Conservation (phyloP, 2,113 vertebrate genomes). For the Seriola quinqueradiata region DNA sequence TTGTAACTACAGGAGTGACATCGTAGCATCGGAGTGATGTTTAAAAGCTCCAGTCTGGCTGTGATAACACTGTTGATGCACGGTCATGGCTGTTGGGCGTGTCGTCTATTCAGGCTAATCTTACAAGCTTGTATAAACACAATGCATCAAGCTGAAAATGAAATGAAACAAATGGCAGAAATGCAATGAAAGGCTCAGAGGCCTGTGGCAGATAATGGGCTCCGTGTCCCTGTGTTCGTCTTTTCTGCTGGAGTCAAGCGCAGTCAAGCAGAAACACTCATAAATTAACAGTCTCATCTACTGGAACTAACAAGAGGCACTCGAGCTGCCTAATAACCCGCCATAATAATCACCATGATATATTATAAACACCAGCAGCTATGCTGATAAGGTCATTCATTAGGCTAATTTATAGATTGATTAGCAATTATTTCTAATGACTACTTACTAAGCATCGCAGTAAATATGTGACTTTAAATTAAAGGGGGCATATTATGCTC, state of each 20-base stretch:
- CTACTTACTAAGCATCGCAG: too few species aligned
- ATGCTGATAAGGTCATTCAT: slow-evolving; percentile 40
- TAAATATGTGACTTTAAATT: background rate
- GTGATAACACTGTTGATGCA: background rate
- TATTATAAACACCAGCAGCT: slow-evolving; percentile 43
- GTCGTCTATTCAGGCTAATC: slow-evolving; percentile 16
- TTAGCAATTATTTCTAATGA: slow-evolving; percentile 26
- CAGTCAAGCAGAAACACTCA: slow-evolving; percentile 39
- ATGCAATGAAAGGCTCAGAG: slow-evolving; percentile 8
- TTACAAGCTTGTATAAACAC: slow-evolving; percentile 37
- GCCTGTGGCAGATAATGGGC: slow-evolving; percentile 29
- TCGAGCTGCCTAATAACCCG: slow-evolving; percentile 41
- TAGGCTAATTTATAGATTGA: slow-evolving; percentile 30
- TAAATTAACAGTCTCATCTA: slow-evolving; percentile 42
- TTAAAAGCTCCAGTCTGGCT: background rate
- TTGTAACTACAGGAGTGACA: background rate
- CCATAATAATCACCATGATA: slow-evolving; percentile 17
- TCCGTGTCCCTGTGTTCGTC: slow-evolving; percentile 1
- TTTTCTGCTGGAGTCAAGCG: slow-evolving; percentile 21
- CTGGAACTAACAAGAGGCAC: slow-evolving; percentile 44
- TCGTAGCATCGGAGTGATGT: background rate
- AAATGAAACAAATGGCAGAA: slow-evolving; percentile 15
- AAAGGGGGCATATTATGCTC: too few species aligned
- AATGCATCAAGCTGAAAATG: slow-evolving; percentile 14
- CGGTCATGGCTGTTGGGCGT: background rate